Base-by-base conservation (phyloP, 2,888 invertebrate genomes). In the Candidula unifasciata region DNA sequence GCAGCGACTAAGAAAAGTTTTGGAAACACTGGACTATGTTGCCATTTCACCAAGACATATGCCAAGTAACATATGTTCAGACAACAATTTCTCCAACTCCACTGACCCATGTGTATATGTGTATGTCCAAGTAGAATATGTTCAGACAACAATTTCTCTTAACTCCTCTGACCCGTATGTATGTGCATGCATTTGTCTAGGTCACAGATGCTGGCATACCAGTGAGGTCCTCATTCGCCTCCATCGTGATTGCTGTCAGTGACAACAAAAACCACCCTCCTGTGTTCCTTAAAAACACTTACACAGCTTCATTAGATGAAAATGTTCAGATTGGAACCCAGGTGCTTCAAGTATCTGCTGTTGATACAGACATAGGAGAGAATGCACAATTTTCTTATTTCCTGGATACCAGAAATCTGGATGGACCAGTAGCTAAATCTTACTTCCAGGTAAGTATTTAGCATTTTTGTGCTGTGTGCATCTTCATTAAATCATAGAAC, bases 211-310 rank as follows among this genome's bases (percentile, higher is more conserved):
- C 82, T 10, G 91, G 91, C 10, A 85, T 79, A 0, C 86, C 89
- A 0, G 35, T 87, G n/a, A 80, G 88, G n/a, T 88, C 89, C 2
- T 87, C 90, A 64, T 77, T 74, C 54, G 71, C 74, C 10, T 71
- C 73, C 16, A 90, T 91, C 5, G 87, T 85, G 8, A 89, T 92
- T 33, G 88, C 79, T 18, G 82, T 92, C 30, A 84, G 71, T 37
- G 92, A 92, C 80, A 86, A 87, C 21, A 91, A 92, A 80, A 91
- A 92, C 86, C 90, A 91, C 69, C 64, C 84, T 5, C 92, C 92
- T 5, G 83, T 85, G n/a, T 91, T 91, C 82, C 82, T 80, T 18
- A 83, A 84, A 5, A 44, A 30, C 18, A 54, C 80, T 33, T 87
- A 80, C 81, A 84, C 85, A 1, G 89, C 86, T 16, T 86, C 84